Conservation (phyloP, 2,888 invertebrate genomes). For the Agrenia bidenticulata region DNA sequence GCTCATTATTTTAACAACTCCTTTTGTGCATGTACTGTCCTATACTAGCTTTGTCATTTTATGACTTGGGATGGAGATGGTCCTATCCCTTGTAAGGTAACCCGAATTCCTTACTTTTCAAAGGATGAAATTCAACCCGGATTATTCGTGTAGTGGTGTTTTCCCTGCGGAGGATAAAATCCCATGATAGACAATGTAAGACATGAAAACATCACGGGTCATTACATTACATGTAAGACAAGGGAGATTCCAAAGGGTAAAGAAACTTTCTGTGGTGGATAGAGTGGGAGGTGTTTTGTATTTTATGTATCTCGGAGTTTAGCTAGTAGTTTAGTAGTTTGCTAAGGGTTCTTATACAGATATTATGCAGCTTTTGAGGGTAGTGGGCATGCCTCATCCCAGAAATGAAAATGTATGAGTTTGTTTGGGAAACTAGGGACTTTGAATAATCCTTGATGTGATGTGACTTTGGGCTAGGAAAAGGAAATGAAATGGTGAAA, state of each 20-base stretch:
- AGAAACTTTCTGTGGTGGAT: too few species aligned
- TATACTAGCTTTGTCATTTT: neutral
- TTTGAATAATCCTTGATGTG: neutral
- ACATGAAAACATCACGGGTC: too few species aligned
- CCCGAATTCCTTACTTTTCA: neutral
- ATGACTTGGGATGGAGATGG: neutral
- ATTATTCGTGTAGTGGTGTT: neutral
- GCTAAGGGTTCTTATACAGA: too few species aligned
- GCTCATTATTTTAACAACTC: slow-evolving; percentile 1
- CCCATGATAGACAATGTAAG: too few species aligned
- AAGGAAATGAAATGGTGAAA: too few species aligned
- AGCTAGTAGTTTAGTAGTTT: too few species aligned
- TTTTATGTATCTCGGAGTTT: too few species aligned
- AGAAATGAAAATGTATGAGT: slow-evolving; percentile 1
- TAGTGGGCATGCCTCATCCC: neutral
- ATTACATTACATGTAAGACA: too few species aligned
- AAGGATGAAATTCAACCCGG: slow-evolving; percentile 4
- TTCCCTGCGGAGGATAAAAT: neutral
- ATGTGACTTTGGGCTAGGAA: neutral
- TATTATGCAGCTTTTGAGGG: too few species aligned
- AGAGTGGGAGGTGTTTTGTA: too few species aligned
- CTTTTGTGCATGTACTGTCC: neutral
- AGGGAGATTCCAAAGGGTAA: too few species aligned
- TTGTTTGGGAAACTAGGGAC: neutral
- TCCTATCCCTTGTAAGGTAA: neutral